A percentile compares a stretch with the other conserved stretches of the same genome.
Conservation (phyloP, 2,113 vertebrate species). For the Cairina moschata region DNA sequence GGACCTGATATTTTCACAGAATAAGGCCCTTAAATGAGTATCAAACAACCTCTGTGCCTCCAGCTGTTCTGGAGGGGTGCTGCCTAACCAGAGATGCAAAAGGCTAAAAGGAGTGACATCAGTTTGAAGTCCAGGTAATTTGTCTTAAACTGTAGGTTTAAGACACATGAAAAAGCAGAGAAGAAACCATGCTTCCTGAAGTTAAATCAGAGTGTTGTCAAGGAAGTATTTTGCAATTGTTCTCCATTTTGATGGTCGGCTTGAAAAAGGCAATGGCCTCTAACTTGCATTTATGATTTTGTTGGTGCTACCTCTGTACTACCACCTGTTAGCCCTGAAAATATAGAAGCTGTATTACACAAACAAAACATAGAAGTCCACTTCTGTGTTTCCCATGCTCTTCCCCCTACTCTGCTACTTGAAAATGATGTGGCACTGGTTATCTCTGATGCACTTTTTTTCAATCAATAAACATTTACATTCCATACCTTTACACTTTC, state of each 20-base stretch:
- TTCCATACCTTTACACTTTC: background rate
- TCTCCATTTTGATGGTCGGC: background rate
- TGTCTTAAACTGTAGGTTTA: background rate
- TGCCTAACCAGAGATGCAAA: background rate
- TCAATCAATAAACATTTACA: background rate
- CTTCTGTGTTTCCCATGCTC: background rate
- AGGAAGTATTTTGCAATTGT: background rate
- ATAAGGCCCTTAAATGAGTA: background rate
- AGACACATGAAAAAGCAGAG: background rate
- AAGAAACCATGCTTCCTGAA: background rate
- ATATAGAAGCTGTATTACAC: background rate
- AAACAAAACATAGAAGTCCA: background rate
- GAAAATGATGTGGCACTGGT: background rate
- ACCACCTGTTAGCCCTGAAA: accelerated
- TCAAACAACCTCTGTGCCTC: background rate
- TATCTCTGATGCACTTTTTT: background rate
- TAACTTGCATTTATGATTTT: background rate
- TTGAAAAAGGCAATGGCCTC: background rate
- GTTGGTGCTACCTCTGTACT: background rate
- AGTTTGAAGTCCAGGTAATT: background rate
- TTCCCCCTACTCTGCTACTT: background rate
- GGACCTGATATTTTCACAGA: background rate
- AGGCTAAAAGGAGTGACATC: background rate
- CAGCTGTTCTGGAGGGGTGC: background rate
- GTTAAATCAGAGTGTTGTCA: background rate